These are phyloP conservation scores for Gulo gulo DNA, from an alignment of 2,113 vertebrate species.

Conservation along the genomic window DNA sequence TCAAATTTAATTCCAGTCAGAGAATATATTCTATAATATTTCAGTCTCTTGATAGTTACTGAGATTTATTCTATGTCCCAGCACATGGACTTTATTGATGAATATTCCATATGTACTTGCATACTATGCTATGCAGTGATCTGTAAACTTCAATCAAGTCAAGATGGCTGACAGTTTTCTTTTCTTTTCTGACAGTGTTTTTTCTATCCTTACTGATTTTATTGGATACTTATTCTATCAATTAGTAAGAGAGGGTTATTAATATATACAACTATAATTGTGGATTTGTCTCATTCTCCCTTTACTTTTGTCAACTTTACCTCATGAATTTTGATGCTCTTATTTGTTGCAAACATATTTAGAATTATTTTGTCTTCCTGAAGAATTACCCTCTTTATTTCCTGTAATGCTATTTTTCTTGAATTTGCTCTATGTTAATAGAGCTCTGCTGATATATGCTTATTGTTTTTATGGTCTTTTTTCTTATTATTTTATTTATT, in stretches of 20 bases:
- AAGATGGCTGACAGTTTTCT: neutral
- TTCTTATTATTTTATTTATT: too few species aligned
- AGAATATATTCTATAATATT: neutral
- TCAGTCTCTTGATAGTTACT: neutral
- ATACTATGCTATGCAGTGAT: neutral
- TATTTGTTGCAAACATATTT: neutral
- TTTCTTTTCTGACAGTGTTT: neutral
- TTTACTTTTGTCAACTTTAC: neutral
- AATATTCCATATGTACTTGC: neutral
- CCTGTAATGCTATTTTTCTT: neutral
- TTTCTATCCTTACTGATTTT: neutral
- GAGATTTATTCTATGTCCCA: neutral
- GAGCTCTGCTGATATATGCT: neutral
- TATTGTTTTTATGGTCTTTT: neutral
- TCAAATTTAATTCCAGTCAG: neutral
- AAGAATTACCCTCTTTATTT: neutral
- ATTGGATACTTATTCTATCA: neutral
- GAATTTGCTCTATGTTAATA: neutral
- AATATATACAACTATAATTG: neutral
- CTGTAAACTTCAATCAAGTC: neutral
- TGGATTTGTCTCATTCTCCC: neutral
- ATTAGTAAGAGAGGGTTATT: neutral
- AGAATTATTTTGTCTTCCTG: neutral
- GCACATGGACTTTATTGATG: neutral
- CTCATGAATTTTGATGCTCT: neutral